Evolutionary conservation across 2,797 vertebrate genomes (phyloP).

Genomic region (Psittacula echo): DNA sequence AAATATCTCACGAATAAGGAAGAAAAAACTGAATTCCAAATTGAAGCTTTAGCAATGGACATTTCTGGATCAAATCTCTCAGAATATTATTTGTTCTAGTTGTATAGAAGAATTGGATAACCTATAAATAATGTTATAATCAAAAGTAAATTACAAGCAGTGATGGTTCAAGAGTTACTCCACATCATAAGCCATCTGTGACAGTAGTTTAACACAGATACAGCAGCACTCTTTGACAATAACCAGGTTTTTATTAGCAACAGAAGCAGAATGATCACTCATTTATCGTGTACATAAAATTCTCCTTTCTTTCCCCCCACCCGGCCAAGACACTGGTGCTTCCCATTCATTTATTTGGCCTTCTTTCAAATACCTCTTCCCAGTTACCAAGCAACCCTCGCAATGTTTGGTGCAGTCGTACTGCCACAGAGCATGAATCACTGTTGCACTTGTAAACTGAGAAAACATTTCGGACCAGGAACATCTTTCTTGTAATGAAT

Average conservation of each 20-base stretch:
- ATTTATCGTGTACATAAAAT: neutral
- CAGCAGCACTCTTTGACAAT: neutral
- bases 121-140: neutral
- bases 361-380: constrained; percentile 26
- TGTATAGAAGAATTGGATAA: neutral
- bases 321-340: neutral
- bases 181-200: neutral
- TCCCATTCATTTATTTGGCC: constrained; percentile 7
- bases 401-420: constrained; percentile 1
- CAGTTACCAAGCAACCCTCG: constrained; percentile 47
- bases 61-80: neutral
- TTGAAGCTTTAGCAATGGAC: neutral
- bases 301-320: neutral
- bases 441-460: neutral
- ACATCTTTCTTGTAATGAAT: neutral
- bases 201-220: neutral
- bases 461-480: neutral
- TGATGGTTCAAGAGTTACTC: neutral
- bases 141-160: neutral
- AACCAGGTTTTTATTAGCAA: neutral
- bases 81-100: neutral
- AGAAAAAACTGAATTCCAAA: neutral
- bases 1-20: neutral
- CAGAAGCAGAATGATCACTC: neutral
- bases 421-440: neutral